Conservation (phyloP, 2,113 vertebrate genomes). For the Oreochromis tanganicae region DNA sequence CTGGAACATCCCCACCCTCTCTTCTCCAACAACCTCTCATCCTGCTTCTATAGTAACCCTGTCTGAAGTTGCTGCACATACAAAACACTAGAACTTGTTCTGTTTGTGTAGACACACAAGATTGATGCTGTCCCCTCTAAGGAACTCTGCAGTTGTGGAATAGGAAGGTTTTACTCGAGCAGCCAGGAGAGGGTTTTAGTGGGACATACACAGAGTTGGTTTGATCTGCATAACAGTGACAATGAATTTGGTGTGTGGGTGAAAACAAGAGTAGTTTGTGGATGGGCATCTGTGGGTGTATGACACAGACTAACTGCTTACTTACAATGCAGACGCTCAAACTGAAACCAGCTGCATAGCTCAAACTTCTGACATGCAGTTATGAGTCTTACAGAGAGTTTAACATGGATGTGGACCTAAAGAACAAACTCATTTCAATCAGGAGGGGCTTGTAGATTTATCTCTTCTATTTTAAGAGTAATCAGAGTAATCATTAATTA, state of each 20-base stretch:
- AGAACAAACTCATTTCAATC: neutral
- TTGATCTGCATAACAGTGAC: neutral
- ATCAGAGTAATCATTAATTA: neutral
- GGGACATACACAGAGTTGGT: neutral
- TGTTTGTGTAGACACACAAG: neutral
- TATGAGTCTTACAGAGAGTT: neutral
- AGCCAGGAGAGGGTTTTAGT: neutral
- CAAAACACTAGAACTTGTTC: neutral
- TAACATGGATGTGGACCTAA: neutral
- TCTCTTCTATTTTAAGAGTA: neutral
- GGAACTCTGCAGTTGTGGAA: neutral
- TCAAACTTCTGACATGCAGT: neutral
- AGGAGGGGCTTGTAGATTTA: neutral
- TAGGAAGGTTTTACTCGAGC: neutral
- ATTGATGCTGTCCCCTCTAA: rapidly evolving
- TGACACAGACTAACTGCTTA: neutral
- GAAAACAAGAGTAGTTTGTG: neutral
- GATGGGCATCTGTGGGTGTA: neutral
- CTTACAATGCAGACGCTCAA: neutral
- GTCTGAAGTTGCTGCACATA: neutral
- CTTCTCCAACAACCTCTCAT: neutral
- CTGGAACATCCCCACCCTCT: neutral
- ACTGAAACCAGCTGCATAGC: neutral
- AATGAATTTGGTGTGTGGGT: neutral
- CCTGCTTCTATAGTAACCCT: neutral